phyloP scores from a whole-genome alignment of 2,888 invertebrate species.

The Rapana venosa region DNA sequence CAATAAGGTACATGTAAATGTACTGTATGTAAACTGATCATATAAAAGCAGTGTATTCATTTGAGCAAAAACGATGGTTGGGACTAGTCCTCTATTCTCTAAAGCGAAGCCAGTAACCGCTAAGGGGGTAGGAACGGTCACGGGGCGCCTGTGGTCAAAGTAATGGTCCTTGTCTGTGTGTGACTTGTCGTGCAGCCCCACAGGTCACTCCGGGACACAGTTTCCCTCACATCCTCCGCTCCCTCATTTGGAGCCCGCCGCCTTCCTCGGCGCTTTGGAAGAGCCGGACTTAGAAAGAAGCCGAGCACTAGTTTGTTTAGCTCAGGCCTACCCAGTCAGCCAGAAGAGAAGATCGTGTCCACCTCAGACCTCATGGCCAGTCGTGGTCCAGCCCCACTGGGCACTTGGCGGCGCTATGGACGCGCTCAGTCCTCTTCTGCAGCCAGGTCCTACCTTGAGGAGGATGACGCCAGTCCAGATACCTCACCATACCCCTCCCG shows the following conservation, averaged over 20 bases:
- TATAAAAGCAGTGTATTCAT: no score
- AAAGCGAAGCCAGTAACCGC: not conserved
- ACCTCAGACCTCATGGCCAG: conserved; percentile 40
- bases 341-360: not conserved
- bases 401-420: conserved; percentile 25
- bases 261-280: conserved; percentile 36
- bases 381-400: not conserved
- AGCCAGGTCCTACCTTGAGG: not conserved
- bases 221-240: not conserved
- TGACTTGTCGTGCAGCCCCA: conserved; percentile 35
- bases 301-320: conserved; percentile 10
- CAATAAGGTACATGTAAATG: no score
- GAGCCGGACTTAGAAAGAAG: not conserved
- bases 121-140: not conserved
- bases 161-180: conserved; percentile 24
- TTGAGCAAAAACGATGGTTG: no score
- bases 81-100: not conserved
- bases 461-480: not conserved
- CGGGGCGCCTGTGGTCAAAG: not conserved
- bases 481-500: not conserved
- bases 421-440: not conserved
- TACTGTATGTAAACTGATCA: no score
- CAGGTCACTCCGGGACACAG: conserved; percentile 23
- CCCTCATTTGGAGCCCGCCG: conserved; percentile 18
- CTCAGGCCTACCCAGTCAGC: not conserved